Conservation (phyloP, 2,888 invertebrate species). For the Coenonympha glycerion region DNA sequence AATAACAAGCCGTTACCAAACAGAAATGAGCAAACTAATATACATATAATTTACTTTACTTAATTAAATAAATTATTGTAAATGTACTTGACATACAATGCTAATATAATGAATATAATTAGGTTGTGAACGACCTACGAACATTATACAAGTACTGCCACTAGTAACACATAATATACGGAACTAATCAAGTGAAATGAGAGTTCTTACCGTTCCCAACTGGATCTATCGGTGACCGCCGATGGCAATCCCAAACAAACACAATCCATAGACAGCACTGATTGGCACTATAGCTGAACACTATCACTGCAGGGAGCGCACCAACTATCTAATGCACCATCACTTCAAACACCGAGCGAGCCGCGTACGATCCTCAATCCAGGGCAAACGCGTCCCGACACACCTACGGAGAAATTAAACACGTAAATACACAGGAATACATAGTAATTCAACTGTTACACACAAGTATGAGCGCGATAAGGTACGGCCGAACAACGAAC, state of each 20-base stretch:
- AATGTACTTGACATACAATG: not conserved
- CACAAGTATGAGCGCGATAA: slow-evolving; percentile 25
- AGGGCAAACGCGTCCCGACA: slow-evolving; percentile 40
- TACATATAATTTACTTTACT: not conserved
- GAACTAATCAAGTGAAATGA: too few species aligned
- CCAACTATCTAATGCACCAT: slow-evolving; percentile 68
- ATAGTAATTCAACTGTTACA: slow-evolving; percentile 34
- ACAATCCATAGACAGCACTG: slow-evolving; percentile 73
- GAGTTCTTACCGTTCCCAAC: slow-evolving; percentile 69
- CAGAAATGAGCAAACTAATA: slow-evolving; percentile 18
- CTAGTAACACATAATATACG: too few species aligned
- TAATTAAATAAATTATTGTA: too few species aligned
- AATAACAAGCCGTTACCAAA: slow-evolving; percentile 25
- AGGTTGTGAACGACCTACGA: too few species aligned
- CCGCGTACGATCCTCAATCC: slow-evolving; percentile 46
- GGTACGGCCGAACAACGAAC: slow-evolving; percentile 36
- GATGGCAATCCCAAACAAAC: slow-evolving; percentile 70
- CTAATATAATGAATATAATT: not conserved
- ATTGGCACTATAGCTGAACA: slow-evolving; percentile 66
- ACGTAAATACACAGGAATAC: slow-evolving; percentile 50
- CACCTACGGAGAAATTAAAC: slow-evolving; percentile 66
- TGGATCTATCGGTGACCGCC: slow-evolving; percentile 67
- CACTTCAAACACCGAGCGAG: slow-evolving; percentile 71
- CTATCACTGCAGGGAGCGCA: slow-evolving; percentile 63
- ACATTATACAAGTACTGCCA: too few species aligned